Conservation (phyloP, 2,797 vertebrate species). For the Danionella dracula region DNA sequence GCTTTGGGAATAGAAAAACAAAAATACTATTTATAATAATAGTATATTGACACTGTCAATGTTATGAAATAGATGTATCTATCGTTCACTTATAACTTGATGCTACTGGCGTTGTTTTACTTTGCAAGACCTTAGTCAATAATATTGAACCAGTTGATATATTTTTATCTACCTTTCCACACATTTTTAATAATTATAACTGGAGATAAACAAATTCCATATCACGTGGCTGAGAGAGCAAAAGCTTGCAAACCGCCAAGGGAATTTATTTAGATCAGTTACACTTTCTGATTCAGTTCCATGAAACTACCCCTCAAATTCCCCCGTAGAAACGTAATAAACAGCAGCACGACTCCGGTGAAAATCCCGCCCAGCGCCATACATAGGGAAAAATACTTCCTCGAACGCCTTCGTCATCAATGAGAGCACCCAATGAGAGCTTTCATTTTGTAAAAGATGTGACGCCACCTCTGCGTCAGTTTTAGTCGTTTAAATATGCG, state of each 20-base stretch:
- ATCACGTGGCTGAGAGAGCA: neutral
- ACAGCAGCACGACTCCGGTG: neutral
- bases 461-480: constrained; percentile 31
- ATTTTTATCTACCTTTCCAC: too few species aligned
- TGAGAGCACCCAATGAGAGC: constrained; percentile 25
- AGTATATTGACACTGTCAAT: too few species aligned
- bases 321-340: neutral
- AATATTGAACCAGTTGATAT: too few species aligned
- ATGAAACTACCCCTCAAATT: neutral
- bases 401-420: neutral
- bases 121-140: too few species aligned
- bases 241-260: neutral
- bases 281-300: neutral
- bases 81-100: too few species aligned
- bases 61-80: too few species aligned
- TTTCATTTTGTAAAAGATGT: neutral
- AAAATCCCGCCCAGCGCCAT: neutral
- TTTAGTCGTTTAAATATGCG: neutral
- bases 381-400: neutral
- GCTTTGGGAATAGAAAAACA: too few species aligned
- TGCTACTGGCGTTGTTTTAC: too few species aligned
- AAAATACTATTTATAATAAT: too few species aligned
- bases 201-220: too few species aligned
- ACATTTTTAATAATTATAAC: too few species aligned
- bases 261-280: neutral